Base-by-base conservation (phyloP, 2,888 invertebrate genomes). In the Biston betularia region DNA sequence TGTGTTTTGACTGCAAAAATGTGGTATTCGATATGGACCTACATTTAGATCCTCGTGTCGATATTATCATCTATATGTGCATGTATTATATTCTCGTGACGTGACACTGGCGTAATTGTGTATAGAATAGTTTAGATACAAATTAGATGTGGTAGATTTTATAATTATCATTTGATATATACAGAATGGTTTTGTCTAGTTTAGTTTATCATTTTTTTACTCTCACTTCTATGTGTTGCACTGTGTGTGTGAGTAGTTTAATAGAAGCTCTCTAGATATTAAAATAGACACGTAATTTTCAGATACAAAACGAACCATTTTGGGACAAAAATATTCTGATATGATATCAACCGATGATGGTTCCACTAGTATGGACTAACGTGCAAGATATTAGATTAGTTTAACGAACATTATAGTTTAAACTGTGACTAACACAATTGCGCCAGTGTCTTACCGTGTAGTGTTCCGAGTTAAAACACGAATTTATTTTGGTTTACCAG, bases 91-190 rank as follows among this genome's bases (percentile, higher is more conserved):
- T 77, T 77, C 75, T 79, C 81, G 75, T 74, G 78, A 80, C 81
- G 81, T 86, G 75, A 86, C 85, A 88, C 89, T 92, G 92, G 92
- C 90, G 90, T 92, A 89, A 87, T 88, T 90, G 89, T 88, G 88
- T 86, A 77, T 82, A 81, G 78, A 71, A 82, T 85, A 83, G 81
- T 73, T 75, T 83, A 83, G 81, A 74, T 77, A 74, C 75, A 72
- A 79, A 73, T 78, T 83, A 81, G 81, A 75, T 70, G 66, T 73
- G 75, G 75, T 83, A 83, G 83, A 65, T 71, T 70, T 75, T 56
- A 52, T 50, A 35, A 35, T 59, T 68, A 60, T 65, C 53, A 55
- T 59, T 67, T 63, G 33, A 68, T 48, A 54, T 53, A 72, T 62
- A 68, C 70, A 63, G 70, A 71, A 73, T 38, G 68, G 64, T 71